Conservation (phyloP, 2,113 vertebrate species). For the Gobiocypris rarus region DNA sequence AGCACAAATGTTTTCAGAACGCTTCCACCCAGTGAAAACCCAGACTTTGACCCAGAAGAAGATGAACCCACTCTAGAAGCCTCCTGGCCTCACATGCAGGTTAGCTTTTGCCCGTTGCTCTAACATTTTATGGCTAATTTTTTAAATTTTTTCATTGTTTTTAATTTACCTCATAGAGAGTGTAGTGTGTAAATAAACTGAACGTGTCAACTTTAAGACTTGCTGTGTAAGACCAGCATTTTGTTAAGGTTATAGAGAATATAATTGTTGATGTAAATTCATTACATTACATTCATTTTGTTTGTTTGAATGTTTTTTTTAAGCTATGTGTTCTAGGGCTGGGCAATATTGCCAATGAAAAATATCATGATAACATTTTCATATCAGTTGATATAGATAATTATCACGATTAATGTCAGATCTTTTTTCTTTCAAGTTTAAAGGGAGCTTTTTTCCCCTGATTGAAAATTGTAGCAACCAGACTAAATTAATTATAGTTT, state of each 20-base stretch:
- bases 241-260: background rate
- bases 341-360: too few relatives aligned
- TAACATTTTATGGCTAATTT: background rate
- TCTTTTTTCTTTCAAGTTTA: too few relatives aligned
- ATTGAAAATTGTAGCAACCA: too few relatives aligned
- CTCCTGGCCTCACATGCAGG: conserved; percentile 98
- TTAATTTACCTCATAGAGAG: background rate
- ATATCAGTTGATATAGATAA: too few relatives aligned
- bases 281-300: background rate
- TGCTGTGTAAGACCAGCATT: background rate
- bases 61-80: conserved; percentile 97
- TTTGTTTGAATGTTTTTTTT: background rate
- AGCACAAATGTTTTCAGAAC: conserved; percentile 94
- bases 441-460: too few relatives aligned
- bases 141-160: background rate
- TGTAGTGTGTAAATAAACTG: background rate
- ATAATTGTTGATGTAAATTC: background rate
- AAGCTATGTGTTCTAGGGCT: background rate
- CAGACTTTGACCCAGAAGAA: conserved; percentile 98
- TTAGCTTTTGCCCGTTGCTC: conserved; percentile 55
- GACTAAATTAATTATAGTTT: too few relatives aligned
- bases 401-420: too few relatives aligned
- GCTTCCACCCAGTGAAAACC: conserved; percentile 97
- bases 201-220: background rate
- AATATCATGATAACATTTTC: too few relatives aligned